Conservation (phyloP, 2,797 vertebrate genomes). For the Coreius guichenoti region DNA sequence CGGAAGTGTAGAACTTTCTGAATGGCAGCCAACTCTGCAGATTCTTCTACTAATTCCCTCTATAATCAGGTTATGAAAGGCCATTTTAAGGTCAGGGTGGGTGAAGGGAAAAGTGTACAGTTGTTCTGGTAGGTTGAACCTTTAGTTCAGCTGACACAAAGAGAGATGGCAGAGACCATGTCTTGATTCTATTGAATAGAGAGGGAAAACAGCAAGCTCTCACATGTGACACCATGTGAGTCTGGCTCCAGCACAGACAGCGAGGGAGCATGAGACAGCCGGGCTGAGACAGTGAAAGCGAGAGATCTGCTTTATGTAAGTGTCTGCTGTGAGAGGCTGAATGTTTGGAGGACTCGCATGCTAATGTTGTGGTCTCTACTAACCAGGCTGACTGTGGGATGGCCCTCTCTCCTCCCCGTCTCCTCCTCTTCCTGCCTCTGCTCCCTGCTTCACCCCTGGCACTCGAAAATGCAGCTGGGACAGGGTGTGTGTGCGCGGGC, state of each 20-base stretch:
- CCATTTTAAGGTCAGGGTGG: neutral
- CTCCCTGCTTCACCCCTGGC: slow-evolving; percentile 66
- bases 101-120: neutral
- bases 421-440: slow-evolving; percentile 52
- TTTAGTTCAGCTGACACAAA: slow-evolving; percentile 50
- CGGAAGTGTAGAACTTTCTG: slow-evolving; percentile 7
- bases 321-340: slow-evolving; percentile 67
- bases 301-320: slow-evolving; percentile 76
- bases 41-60: neutral
- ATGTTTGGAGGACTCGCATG: slow-evolving; percentile 69
- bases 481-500: slow-evolving; percentile 38
- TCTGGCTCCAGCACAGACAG: slow-evolving; percentile 40
- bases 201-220: slow-evolving; percentile 42
- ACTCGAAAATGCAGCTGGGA: slow-evolving; percentile 67
- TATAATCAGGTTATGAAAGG: slow-evolving; percentile 17
- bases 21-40: neutral
- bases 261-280: slow-evolving; percentile 50
- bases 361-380: slow-evolving; percentile 65
- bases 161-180: neutral
- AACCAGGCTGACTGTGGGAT: slow-evolving; percentile 46
- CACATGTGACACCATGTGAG: slow-evolving; percentile 61
- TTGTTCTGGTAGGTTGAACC: slow-evolving; percentile 3
- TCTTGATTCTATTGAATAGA: slow-evolving; percentile 18
- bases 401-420: slow-evolving; percentile 41
- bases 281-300: slow-evolving; percentile 59